A percentile compares a stretch with the other conserved stretches of the same genome.
phyloP scores from a whole-genome alignment of 2,888 invertebrate genomes.

The Latheticus oryzae region DNA sequence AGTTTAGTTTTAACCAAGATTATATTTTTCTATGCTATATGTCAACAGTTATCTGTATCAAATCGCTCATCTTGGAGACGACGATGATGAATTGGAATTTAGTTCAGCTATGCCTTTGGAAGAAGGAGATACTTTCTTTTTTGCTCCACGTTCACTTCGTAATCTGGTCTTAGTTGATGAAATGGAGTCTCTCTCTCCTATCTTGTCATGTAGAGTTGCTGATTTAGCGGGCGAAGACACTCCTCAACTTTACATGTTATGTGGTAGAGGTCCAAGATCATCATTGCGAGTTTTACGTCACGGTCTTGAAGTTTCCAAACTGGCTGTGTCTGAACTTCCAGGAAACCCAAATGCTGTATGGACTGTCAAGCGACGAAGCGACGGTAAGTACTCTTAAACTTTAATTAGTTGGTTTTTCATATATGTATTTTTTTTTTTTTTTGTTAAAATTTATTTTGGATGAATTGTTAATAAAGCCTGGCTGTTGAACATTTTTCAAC shows the following conservation, averaged over 20 bases:
- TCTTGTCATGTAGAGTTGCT: slow-evolving; percentile 84
- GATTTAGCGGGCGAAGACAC: slow-evolving; percentile 98
- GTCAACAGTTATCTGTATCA: slow-evolving; percentile 97
- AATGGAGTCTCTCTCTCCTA: slow-evolving; percentile 94
- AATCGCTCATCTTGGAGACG: slow-evolving; percentile 99
- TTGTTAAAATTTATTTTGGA: slow-evolving; percentile 25
- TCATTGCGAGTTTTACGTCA: slow-evolving; percentile 93
- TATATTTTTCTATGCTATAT: slow-evolving; percentile 53
- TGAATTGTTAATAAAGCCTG: slow-evolving; percentile 66
- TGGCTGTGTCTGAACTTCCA: slow-evolving; percentile 99
- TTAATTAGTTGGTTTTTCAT: too few species aligned
- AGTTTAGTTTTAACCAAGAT: slow-evolving; percentile 69
- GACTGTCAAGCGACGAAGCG: slow-evolving; percentile 96
- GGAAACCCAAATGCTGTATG: slow-evolving; percentile 99
- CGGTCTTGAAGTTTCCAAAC: slow-evolving; percentile 98
- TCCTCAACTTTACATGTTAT: slow-evolving; percentile 95
- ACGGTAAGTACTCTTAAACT: slow-evolving; percentile 91
- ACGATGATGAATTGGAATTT: slow-evolving; percentile 98
- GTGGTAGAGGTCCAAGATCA: slow-evolving; percentile 95
- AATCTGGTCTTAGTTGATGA: slow-evolving; percentile 98
- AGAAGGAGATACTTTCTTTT: slow-evolving; percentile 99
- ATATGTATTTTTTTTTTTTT: slow-evolving; percentile 34
- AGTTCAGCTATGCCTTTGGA: slow-evolving; percentile 98
- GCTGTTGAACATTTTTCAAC: slow-evolving; percentile 77
- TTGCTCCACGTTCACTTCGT: slow-evolving; percentile 91